phyloP scores from a whole-genome alignment of 2,888 invertebrate species.

The Teleogryllus oceanicus region DNA sequence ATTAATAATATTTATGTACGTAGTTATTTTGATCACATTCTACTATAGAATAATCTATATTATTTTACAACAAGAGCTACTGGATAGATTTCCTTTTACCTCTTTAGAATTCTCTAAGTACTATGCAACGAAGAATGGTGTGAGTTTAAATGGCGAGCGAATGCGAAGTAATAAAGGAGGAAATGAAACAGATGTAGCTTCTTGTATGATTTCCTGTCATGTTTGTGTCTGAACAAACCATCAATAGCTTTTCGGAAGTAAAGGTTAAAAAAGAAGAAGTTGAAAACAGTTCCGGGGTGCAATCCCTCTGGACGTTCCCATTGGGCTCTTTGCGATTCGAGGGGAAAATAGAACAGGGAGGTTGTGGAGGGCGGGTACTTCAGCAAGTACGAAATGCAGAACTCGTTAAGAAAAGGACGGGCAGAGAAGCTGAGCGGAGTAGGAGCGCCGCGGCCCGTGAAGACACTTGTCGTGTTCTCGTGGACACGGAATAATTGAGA shows the following conservation, averaged over 20 bases:
- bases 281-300: no score
- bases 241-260: no score
- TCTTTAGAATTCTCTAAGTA: constrained; percentile 9
- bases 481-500: not conserved
- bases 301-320: no score
- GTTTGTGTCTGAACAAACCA: no score
- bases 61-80: constrained; percentile 1
- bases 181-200: no score
- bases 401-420: not conserved
- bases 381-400: not conserved
- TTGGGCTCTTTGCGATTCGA: no score
- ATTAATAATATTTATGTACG: constrained; percentile 10
- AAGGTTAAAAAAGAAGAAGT: no score
- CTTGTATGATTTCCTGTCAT: no score
- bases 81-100: not conserved
- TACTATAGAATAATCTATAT: constrained; percentile 11
- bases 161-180: no score
- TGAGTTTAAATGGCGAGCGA: not conserved
- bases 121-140: constrained; percentile 18
- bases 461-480: not conserved
- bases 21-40: constrained; percentile 18
- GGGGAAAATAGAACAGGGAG: not conserved
- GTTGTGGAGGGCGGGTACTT: not conserved
- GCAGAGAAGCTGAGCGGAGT: not conserved
- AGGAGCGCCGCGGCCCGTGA: not conserved